phyloP scores from a whole-genome alignment of 2,113 vertebrate species.

The Microcebus tavaratra region DNA sequence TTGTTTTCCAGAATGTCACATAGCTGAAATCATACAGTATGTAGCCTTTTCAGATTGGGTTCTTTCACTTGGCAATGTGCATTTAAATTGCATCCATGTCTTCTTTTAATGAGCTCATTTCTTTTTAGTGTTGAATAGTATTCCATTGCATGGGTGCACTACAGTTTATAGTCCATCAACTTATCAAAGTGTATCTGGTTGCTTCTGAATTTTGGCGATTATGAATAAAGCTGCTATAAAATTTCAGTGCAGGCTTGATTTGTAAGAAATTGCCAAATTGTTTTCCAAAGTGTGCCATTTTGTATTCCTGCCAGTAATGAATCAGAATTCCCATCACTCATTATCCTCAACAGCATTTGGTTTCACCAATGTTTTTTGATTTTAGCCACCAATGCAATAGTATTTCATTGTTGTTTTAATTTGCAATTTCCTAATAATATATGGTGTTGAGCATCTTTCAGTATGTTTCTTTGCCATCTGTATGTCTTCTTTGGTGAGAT shows the following conservation, averaged over 20 bases:
- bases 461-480: not conserved
- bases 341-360: not conserved
- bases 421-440: not conserved
- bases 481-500: not conserved
- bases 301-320: not conserved
- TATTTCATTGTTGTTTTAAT: not conserved
- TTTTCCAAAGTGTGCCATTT: not conserved
- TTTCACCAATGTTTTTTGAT: not conserved
- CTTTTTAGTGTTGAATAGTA: not conserved
- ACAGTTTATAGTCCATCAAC: not conserved
- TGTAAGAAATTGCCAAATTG: not conserved
- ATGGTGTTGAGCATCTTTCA: not conserved
- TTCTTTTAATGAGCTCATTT: not conserved
- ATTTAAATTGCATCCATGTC: not conserved
- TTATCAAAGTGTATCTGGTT: not conserved
- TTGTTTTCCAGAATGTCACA: no score
- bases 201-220: not conserved
- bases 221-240: not conserved
- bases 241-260: not conserved
- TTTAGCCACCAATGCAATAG: not conserved
- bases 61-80: not conserved
- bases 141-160: not conserved
- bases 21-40: no score
- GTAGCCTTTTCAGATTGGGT: no score
- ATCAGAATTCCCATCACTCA: not conserved